Evolutionary conservation across 1,140 invertebrate genomes (phyloP).

Genomic region (Yoshiicerus persimilis): DNA sequence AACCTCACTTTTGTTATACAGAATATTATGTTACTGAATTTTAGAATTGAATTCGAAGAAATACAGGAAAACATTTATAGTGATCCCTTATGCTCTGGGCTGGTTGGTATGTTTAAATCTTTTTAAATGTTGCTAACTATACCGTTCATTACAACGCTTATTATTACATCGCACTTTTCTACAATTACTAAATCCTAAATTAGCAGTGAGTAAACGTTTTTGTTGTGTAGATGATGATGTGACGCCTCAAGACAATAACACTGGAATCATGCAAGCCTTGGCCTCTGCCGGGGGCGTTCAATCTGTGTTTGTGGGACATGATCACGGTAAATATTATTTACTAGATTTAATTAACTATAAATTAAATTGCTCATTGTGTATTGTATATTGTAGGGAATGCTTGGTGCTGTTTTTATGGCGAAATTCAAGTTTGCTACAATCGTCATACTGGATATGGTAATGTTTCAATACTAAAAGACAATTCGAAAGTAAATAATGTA

Average conservation of each 20-base stretch:
- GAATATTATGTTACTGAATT: background rate
- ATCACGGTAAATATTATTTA: background rate
- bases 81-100: background rate
- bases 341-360: no score
- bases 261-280: conserved; percentile 9
- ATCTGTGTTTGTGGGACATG: conserved; percentile 6
- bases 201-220: no score
- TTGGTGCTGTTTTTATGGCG: conserved; percentile 38
- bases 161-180: no score
- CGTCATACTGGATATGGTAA: conserved; percentile 32
- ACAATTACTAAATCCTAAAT: no score
- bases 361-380: no score
- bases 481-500: no score
- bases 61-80: background rate
- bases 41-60: conserved; percentile 7
- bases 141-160: no score
- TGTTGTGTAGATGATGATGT: conserved; percentile 32
- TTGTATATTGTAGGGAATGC: conserved; percentile 20
- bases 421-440: conserved; percentile 38
- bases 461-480: no score
- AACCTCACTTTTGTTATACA: background rate
- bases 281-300: background rate
- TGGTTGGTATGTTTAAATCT: background rate
- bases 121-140: no score
- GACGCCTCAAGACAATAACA: background rate